A percentile compares a stretch with the other conserved stretches of the same genome.
These are phyloP conservation scores for Chorisops tibialis DNA, from an alignment of 2,888 invertebrate genomes.

Conservation along the genomic window DNA sequence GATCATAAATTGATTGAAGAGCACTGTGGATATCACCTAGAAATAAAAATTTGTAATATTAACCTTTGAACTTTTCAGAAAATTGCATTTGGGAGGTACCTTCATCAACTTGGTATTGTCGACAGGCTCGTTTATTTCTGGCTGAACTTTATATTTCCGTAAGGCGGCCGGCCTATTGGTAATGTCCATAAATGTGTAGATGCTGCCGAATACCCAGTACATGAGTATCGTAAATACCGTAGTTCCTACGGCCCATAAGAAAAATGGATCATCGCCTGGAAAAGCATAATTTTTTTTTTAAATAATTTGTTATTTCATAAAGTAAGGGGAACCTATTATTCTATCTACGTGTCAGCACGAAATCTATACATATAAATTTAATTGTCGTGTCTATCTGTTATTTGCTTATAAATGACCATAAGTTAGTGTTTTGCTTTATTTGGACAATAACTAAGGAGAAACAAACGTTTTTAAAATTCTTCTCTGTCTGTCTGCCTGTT, in stretches of 20 bases:
- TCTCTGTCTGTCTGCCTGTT: no score
- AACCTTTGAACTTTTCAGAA: slow-evolving; percentile 1
- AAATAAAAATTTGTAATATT: slow-evolving; percentile 19
- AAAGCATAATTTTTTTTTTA: slow-evolving; percentile 31
- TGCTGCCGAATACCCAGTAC: slow-evolving; percentile 72
- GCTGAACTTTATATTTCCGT: slow-evolving; percentile 77
- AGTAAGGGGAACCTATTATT: no score
- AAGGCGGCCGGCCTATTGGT: slow-evolving; percentile 70
- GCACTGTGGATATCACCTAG: slow-evolving; percentile 64
- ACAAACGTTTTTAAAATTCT: no score
- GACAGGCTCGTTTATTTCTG: slow-evolving; percentile 75
- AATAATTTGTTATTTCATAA: no score
- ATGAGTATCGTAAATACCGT: slow-evolving; percentile 60
- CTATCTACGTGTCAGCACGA: no score
- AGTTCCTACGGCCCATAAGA: slow-evolving; percentile 64
- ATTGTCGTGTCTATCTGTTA: no score
- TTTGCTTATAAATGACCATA: no score
- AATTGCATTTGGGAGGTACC: slow-evolving; percentile 45
- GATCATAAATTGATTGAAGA: slow-evolving; percentile 71
- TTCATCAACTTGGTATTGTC: slow-evolving; percentile 58
- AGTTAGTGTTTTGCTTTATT: no score
- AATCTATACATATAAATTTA: no score
- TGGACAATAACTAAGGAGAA: no score
- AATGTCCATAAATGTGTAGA: slow-evolving; percentile 71
- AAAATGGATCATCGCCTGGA: slow-evolving; percentile 61